Conservation (phyloP, 1,140 invertebrate species). For the Copidosoma floridanum region DNA sequence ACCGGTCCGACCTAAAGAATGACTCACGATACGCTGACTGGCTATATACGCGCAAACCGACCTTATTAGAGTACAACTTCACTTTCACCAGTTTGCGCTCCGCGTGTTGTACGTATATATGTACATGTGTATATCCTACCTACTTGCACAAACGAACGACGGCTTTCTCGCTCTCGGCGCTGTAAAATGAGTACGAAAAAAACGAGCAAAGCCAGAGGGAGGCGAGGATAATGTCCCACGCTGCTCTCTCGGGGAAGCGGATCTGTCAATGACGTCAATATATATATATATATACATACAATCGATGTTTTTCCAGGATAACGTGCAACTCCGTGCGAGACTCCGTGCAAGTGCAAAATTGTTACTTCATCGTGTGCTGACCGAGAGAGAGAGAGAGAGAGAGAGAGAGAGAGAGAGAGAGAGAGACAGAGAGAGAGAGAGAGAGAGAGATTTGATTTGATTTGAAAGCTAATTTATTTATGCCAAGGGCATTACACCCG, state of each 20-base stretch:
- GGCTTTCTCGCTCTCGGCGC: too few species aligned
- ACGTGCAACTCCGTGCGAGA: neutral
- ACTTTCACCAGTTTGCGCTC: constrained; percentile 21
- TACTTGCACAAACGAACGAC: neutral
- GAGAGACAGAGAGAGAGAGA: neutral
- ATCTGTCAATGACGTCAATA: constrained; percentile 10
- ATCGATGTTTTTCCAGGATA: neutral
- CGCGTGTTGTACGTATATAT: neutral
- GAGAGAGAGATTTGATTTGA: too few species aligned
- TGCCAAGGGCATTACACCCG: too few species aligned
- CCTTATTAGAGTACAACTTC: constrained; percentile 16
- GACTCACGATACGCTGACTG: constrained; percentile 19
- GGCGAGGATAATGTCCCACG: neutral
- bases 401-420: neutral
- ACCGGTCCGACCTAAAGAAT: constrained; percentile 5
- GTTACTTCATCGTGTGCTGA: constrained; percentile 11
- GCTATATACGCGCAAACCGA: too few species aligned
- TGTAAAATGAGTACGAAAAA: too few species aligned
- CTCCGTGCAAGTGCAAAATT: neutral
- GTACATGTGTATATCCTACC: neutral
- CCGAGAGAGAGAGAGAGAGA: too few species aligned
- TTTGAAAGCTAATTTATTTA: too few species aligned
- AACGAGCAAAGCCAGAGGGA: too few species aligned
- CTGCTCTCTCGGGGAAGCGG: neutral
- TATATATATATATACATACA: too few species aligned